phyloP scores from a whole-genome alignment of 2,888 invertebrate genomes.

The Corbicula japonica region DNA sequence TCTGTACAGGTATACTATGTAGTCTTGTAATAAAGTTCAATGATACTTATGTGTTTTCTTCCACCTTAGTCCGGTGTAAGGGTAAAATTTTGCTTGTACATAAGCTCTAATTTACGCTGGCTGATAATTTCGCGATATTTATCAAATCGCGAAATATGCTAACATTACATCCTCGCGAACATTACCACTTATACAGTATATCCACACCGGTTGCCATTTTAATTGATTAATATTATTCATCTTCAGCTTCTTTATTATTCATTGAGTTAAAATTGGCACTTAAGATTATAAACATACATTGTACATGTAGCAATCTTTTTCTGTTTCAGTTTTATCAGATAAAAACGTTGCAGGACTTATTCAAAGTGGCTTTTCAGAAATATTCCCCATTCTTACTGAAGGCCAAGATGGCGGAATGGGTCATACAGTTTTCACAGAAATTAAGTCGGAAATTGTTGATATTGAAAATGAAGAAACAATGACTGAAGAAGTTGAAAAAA shows the following conservation, averaged over 20 bases:
- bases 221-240: neutral
- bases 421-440: slow-evolving; percentile 18
- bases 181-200: neutral
- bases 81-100: too few relatives aligned
- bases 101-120: too few relatives aligned
- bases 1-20: too few relatives aligned
- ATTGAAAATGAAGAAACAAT: slow-evolving; percentile 2
- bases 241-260: neutral
- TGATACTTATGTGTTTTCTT: too few relatives aligned
- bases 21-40: too few relatives aligned
- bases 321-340: slow-evolving; percentile 27
- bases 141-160: too few relatives aligned
- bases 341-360: slow-evolving; percentile 16
- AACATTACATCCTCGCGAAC: too few relatives aligned
- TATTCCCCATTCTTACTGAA: slow-evolving; percentile 15
- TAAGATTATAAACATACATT: too few relatives aligned
- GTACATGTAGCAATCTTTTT: slow-evolving; percentile 1
- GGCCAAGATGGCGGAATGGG: slow-evolving; percentile 11
- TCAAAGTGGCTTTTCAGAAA: slow-evolving; percentile 24
- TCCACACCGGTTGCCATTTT: neutral
- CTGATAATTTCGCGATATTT: too few relatives aligned
- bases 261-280: too few relatives aligned
- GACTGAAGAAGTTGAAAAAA: neutral
- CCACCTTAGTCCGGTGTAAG: too few relatives aligned
- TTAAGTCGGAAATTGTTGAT: slow-evolving; percentile 29